A percentile compares a stretch with the other conserved stretches of the same genome.
Conservation (phyloP, 2,113 vertebrate species). For the Stigmatopora nigra region DNA sequence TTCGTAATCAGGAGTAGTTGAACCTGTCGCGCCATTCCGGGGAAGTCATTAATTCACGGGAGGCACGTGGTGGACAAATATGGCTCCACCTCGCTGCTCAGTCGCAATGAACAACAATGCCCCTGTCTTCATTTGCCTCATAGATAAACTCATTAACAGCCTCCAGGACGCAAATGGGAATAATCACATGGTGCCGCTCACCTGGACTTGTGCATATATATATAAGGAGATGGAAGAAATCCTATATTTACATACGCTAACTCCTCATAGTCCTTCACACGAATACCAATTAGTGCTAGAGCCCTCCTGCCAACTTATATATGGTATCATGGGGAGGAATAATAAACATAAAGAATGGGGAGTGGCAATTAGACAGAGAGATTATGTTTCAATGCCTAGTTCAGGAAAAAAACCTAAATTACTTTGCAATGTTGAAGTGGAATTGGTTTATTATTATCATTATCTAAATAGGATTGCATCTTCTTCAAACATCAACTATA, state of each 20-base stretch:
- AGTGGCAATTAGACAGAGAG: constrained; percentile 33
- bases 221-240: not conserved
- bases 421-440: too few species aligned
- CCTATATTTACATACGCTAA: not conserved
- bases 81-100: constrained; percentile 45
- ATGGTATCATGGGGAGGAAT: constrained; percentile 31
- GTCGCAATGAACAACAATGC: constrained; percentile 58
- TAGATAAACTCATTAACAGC: constrained; percentile 67
- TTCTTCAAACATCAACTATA: not conserved
- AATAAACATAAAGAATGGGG: constrained; percentile 54
- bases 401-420: not conserved
- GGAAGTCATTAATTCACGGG: constrained; percentile 51
- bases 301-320: not conserved
- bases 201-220: constrained; percentile 17
- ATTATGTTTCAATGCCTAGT: not conserved
- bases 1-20: constrained; percentile 33
- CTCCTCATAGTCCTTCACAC: not conserved
- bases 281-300: not conserved
- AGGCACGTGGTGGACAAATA: constrained; percentile 44
- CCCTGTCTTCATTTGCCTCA: constrained; percentile 63
- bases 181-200: constrained; percentile 22
- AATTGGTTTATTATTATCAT: too few species aligned
- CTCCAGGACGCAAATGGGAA: constrained; percentile 22
- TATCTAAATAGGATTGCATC: too few species aligned
- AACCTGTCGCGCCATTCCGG: constrained; percentile 26